A percentile compares a stretch with the other conserved stretches of the same genome.
Conservation (phyloP, 2,888 invertebrate genomes). For the Pogonocherus hispidulus region DNA sequence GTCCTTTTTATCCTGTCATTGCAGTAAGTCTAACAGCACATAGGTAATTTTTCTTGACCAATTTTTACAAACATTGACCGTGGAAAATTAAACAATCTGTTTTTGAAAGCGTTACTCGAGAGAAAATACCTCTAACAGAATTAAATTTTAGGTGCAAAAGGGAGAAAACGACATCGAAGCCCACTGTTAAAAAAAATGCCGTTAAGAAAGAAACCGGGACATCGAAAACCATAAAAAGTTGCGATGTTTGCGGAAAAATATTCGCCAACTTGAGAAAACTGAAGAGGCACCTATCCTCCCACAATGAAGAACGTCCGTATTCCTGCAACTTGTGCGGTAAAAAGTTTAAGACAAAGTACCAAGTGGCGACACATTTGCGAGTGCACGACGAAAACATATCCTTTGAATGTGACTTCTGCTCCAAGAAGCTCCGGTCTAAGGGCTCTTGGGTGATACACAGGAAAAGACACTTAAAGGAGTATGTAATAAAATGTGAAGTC, state of each 20-base stretch:
- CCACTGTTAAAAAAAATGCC: too few species aligned
- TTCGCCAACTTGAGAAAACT: conserved; percentile 43
- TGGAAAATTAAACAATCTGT: too few species aligned
- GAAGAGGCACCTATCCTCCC: conserved; percentile 41
- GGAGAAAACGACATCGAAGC: too few species aligned
- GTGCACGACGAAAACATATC: conserved; percentile 21
- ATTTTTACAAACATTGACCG: too few species aligned
- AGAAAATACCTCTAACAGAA: too few species aligned
- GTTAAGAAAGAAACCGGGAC: neutral
- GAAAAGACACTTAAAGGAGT: conserved; percentile 71
- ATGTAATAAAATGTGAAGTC: conserved; percentile 68
- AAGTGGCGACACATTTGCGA: conserved; percentile 36
- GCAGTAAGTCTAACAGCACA: too few species aligned
- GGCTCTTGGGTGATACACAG: conserved; percentile 68
- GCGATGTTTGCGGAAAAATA: conserved; percentile 43
- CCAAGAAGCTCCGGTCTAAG: conserved; percentile 68
- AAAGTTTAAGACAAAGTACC: conserved; percentile 58
- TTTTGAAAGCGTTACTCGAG: too few species aligned
- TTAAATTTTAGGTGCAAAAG: conserved; percentile 5
- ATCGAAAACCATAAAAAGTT: conserved; percentile 16
- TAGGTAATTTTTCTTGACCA: too few species aligned
- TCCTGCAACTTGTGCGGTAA: conserved; percentile 65
- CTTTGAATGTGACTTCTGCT: conserved; percentile 70
- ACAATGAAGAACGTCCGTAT: conserved; percentile 41
- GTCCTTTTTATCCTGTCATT: too few species aligned